Evolutionary conservation across 2,113 vertebrate genomes (phyloP).

Genomic region (Orthonyx spaldingii): DNA sequence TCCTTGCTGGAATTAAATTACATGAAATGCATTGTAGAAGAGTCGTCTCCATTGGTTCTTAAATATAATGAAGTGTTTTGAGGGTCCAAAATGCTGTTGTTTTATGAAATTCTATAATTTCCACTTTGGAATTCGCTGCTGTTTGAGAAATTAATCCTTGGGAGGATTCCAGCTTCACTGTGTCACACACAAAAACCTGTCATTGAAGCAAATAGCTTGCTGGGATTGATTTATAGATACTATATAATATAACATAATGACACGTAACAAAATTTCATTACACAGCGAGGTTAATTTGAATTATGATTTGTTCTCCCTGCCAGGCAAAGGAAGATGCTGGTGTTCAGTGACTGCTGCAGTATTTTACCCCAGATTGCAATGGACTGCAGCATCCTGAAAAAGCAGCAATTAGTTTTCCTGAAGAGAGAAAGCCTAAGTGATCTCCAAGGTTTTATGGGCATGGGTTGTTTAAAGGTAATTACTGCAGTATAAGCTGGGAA

Average conservation of each 20-base stretch:
- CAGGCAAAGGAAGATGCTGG: neutral
- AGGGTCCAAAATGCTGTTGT: neutral
- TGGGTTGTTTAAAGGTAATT: neutral
- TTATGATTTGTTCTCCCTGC: conserved; percentile 18
- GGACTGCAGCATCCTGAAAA: neutral
- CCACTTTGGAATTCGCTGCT: neutral
- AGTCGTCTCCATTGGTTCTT: neutral
- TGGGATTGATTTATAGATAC: conserved; percentile 21
- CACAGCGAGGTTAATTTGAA: conserved; percentile 39
- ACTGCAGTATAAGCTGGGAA: neutral
- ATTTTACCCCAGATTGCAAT: neutral
- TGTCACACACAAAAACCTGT: neutral
- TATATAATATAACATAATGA: neutral
- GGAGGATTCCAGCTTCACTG: neutral
- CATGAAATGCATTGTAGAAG: neutral
- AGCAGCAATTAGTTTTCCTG: neutral
- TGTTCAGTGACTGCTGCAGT: neutral
- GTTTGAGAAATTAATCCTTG: neutral
- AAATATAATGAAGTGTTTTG: neutral
- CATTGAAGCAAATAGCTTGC: neutral
- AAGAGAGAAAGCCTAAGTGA: neutral
- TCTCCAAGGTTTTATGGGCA: neutral
- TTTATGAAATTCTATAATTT: neutral
- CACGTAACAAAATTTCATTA: conserved; percentile 19
- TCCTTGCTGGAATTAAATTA: neutral